Conservation (phyloP, 1,140 invertebrate genomes). For the Rhagoletis pomonella region DNA sequence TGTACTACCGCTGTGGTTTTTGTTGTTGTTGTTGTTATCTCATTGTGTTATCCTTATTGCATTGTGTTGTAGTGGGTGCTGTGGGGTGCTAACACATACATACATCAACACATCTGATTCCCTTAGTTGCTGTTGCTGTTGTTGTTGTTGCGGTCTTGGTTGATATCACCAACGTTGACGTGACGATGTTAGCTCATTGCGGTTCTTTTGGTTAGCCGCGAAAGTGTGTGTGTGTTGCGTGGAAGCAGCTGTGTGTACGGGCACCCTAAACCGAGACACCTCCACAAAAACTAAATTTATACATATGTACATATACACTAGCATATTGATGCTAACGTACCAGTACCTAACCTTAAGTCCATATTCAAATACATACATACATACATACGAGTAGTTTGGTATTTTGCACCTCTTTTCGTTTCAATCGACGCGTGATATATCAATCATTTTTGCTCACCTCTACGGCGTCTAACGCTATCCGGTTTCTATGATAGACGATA, state of each 20-base stretch:
- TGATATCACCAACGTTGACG: not conserved
- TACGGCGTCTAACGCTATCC: not conserved
- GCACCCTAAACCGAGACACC: not conserved
- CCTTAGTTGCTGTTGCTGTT: not conserved
- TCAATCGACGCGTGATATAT: not conserved
- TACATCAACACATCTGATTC: not conserved
- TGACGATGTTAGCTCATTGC: not conserved
- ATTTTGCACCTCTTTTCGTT: not conserved
- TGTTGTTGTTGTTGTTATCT: not conserved
- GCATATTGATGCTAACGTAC: too few species aligned
- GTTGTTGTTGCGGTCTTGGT: not conserved
- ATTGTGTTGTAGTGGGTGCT: not conserved
- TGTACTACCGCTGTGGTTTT: too few species aligned
- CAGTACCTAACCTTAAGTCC: not conserved
- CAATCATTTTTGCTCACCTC: not conserved
- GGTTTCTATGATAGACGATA: not conserved
- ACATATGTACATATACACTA: not conserved
- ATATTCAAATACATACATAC: not conserved
- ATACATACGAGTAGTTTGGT: not conserved
- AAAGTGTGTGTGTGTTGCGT: constrained; percentile 11
- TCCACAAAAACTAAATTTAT: not conserved
- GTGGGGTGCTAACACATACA: not conserved
- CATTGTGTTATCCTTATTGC: not conserved
- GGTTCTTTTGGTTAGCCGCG: constrained; percentile 6
- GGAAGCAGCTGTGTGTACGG: not conserved